phyloP scores from a whole-genome alignment of 2,113 vertebrate genomes.

The Egretta garzetta region DNA sequence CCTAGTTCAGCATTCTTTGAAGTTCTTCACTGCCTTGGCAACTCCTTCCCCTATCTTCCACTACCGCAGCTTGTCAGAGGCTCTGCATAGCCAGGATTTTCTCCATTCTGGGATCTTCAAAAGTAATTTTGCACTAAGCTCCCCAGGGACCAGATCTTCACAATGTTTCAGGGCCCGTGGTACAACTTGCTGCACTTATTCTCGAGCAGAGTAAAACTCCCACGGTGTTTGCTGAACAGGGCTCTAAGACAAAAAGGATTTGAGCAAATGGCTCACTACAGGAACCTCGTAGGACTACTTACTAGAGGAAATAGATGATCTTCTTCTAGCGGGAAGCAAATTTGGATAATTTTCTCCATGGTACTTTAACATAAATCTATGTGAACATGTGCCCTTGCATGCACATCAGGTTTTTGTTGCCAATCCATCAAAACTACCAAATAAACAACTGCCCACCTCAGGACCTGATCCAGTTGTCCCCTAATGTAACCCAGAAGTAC shows the following conservation, averaged over 20 bases:
- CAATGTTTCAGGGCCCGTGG: neutral
- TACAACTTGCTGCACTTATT: neutral
- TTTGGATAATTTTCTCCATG: neutral
- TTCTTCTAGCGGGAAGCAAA: neutral
- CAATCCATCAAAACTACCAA: neutral
- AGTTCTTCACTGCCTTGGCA: slow-evolving; percentile 32
- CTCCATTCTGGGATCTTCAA: slow-evolving; percentile 32
- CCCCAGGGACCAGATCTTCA: neutral
- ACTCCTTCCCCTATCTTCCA: slow-evolving; percentile 32
- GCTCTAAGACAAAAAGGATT: neutral
- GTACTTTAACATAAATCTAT: neutral
- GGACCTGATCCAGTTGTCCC: neutral
- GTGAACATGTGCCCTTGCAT: neutral
- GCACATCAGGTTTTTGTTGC: neutral
- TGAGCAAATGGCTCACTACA: neutral
- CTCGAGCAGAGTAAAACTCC: neutral
- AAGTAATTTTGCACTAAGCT: slow-evolving; percentile 32
- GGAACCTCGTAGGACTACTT: neutral
- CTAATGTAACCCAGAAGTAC: neutral
- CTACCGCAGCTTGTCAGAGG: neutral
- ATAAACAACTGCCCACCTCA: neutral
- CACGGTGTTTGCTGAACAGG: neutral
- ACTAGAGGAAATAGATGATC: neutral
- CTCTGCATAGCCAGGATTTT: slow-evolving; percentile 45
- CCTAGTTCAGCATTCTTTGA: slow-evolving; percentile 42